Evolutionary conservation across 2,888 invertebrate genomes (phyloP).

Genomic region (Pyrochroa serraticornis): DNA sequence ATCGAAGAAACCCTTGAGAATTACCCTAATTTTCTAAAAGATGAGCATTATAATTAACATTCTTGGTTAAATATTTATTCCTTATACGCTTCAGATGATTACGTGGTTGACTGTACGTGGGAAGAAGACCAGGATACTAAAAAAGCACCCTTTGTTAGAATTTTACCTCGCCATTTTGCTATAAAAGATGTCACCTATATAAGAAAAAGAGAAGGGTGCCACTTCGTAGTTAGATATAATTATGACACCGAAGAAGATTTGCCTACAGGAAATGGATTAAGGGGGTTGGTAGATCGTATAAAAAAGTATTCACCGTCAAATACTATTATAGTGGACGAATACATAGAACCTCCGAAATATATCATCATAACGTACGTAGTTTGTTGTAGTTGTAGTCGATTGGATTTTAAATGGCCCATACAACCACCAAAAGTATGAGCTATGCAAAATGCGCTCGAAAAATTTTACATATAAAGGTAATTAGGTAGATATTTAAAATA

Average conservation of each 20-base stretch:
- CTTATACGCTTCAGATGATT: not conserved
- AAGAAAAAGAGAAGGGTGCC: constrained; percentile 16
- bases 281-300: constrained; percentile 9
- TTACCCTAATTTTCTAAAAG: no score
- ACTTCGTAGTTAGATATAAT: constrained; percentile 18
- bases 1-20: no score
- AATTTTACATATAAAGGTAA: constrained; percentile 20
- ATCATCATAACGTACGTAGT: constrained; percentile 7
- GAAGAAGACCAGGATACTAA: constrained; percentile 11
- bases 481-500: constrained; percentile 19
- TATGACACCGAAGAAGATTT: constrained; percentile 13
- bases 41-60: no score
- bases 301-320: constrained; percentile 1
- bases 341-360: constrained; percentile 8
- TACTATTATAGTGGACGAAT: not conserved
- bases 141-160: constrained; percentile 21
- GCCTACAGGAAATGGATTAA: constrained; percentile 20
- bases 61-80: no score
- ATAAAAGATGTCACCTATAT: constrained; percentile 21
- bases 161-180: constrained; percentile 19
- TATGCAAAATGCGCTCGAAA: constrained; percentile 19
- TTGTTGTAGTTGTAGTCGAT: constrained; percentile 7
- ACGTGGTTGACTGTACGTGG: constrained; percentile 12
- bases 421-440: constrained; percentile 19
- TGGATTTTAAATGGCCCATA: constrained; percentile 15